Base-by-base conservation (phyloP, 2,113 vertebrate species). In the Microcebus murinus region DNA sequence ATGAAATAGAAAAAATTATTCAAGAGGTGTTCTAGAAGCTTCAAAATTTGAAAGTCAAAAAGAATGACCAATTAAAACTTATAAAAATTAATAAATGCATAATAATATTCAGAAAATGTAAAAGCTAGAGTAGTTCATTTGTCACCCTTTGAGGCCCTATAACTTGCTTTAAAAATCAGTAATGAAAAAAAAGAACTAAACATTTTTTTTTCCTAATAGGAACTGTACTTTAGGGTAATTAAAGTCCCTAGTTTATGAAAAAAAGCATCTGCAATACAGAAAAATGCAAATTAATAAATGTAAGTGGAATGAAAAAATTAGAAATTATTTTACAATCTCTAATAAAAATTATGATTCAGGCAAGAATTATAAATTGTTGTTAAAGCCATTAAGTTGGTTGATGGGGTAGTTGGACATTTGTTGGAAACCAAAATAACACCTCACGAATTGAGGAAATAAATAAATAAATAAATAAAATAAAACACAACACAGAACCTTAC, bases 221-320 rank as follows among this genome's bases (percentile, higher is more conserved):
- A 84, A 18, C 17, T 91, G 7, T 61, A 73, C 94, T 86, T 94
- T n/a, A 39, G n/a, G n/a, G 14, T 50, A 90, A 91, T 1, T 90
- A 96, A 76, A 61, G 42, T 57, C 29, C 17, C 59, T 42, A 76
- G 48, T 61, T 93, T 85, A 71, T 59, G 17, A 93, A 74, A 96
- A 31, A 45, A 94, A 93, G 7, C 27, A 74, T 83, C 80, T 61
- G 50, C 63, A 39, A 12, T 84, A 50, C 12, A 71, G 36, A 87
- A 87, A 20, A 95, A 94, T 36, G n/a, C 45, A 91, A 91, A 88
- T 50, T 81, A 91, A 71, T 96, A 96, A 96, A 68, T 85, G 27
- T 11, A 88, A 29, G 59, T 52, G 25, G 14, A 85, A 87, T 63
- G 7, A 67, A 91, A 77, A 27, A 80, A 48, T 73, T 79, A 94